Conservation (phyloP, 2,888 invertebrate species). For the Xylota sylvarum region DNA sequence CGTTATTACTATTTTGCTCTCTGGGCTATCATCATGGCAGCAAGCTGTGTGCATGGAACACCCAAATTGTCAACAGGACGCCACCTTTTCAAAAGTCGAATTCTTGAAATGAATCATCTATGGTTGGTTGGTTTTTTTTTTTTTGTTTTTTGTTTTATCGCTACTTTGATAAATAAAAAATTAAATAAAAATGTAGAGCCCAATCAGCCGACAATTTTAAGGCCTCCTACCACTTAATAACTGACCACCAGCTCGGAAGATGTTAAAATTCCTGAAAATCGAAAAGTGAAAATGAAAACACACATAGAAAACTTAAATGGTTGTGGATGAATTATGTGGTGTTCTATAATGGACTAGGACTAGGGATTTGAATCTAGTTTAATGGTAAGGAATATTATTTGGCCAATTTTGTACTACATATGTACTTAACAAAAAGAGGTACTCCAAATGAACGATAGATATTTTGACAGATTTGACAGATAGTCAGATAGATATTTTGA, state of each 20-base stretch:
- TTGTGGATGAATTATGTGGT: background rate
- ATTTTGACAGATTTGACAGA: no score
- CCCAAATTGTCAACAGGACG: slow-evolving; percentile 74
- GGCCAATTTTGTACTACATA: no score
- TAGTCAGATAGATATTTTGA: no score
- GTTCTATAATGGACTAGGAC: background rate
- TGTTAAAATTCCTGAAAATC: slow-evolving; percentile 49
- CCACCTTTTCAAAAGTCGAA: slow-evolving; percentile 62
- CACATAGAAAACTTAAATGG: background rate
- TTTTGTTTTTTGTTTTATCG: slow-evolving; percentile 52
- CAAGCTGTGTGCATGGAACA: slow-evolving; percentile 61
- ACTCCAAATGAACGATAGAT: no score
- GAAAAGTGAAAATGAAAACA: slow-evolving; percentile 20
- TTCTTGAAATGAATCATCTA: slow-evolving; percentile 73
- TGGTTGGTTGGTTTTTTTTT: slow-evolving; percentile 20
- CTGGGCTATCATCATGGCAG: slow-evolving; percentile 47
- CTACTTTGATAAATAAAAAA: slow-evolving; percentile 62
- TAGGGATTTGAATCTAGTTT: no score
- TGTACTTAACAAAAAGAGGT: no score
- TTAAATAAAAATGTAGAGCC: slow-evolving; percentile 65
- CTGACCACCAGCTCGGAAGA: slow-evolving; percentile 62
- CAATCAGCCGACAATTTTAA: slow-evolving; percentile 72
- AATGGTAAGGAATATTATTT: no score
- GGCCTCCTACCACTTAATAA: slow-evolving; percentile 75
- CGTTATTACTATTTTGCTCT: slow-evolving; percentile 56